phyloP scores from a whole-genome alignment of 2,113 vertebrate species.

The Eulacestoma nigropectus region DNA sequence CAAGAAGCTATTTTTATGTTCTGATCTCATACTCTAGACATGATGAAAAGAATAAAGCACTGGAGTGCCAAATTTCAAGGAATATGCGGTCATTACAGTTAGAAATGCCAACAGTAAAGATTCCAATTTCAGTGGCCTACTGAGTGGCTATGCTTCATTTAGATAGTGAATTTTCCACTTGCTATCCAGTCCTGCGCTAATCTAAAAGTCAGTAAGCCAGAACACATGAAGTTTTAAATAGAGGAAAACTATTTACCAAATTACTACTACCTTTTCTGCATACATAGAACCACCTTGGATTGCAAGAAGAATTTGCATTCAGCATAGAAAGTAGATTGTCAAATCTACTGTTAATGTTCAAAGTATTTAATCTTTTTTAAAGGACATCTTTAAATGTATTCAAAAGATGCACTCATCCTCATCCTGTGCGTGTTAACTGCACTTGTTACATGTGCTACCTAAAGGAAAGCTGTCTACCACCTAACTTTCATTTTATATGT shows the following conservation, averaged over 20 bases:
- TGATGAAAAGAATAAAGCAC: constrained; percentile 34
- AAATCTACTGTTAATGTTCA: background rate
- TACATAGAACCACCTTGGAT: background rate
- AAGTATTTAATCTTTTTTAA: background rate
- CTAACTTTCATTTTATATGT: background rate
- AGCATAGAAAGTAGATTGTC: background rate
- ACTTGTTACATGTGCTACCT: background rate
- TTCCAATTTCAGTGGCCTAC: constrained; percentile 36
- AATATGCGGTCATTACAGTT: constrained; percentile 33
- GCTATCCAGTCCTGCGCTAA: constrained; percentile 33
- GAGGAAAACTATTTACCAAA: constrained; percentile 54
- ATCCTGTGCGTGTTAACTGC: background rate
- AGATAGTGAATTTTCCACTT: constrained; percentile 60
- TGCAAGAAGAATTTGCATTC: background rate
- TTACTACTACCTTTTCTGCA: constrained; percentile 12
- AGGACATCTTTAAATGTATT: background rate
- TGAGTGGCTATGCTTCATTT: constrained; percentile 57
- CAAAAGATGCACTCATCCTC: background rate
- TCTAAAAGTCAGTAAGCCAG: constrained; percentile 49
- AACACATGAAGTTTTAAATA: constrained; percentile 55
- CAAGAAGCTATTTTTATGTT: constrained; percentile 40
- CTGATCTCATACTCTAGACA: constrained; percentile 12
- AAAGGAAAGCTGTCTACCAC: background rate
- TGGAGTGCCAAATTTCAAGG: constrained; percentile 30
- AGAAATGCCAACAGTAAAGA: constrained; percentile 49